Evolutionary conservation across 2,113 vertebrate genomes (phyloP).

Genomic region (Myanophis thanlyinensis): DNA sequence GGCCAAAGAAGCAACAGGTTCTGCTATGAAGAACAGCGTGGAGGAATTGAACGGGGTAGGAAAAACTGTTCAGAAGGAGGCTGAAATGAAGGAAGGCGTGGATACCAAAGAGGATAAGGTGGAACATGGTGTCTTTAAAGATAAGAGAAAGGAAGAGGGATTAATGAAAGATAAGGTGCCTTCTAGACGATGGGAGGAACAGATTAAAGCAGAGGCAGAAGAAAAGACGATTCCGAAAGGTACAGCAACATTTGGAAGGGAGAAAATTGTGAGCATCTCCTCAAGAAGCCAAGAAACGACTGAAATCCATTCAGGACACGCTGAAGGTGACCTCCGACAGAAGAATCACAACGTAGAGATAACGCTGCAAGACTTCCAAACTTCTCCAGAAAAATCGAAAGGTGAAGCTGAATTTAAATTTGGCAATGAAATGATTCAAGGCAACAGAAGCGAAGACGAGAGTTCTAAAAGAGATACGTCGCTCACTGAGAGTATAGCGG

Average conservation of each 20-base stretch:
- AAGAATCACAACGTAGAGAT: slow-evolving; percentile 24
- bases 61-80: slow-evolving; percentile 47
- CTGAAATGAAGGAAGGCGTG: slow-evolving; percentile 6
- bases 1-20: slow-evolving; percentile 11
- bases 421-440: slow-evolving; percentile 24
- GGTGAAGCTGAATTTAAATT: background rate
- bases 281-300: slow-evolving; percentile 35
- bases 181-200: slow-evolving; percentile 56
- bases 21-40: background rate
- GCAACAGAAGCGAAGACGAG: background rate
- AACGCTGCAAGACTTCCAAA: slow-evolving; percentile 24
- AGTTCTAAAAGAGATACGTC: slow-evolving; percentile 14
- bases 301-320: slow-evolving; percentile 49
- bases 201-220: slow-evolving; percentile 53
- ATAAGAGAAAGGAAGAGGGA: slow-evolving; percentile 17
- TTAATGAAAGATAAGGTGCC: slow-evolving; percentile 53
- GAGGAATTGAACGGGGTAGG: slow-evolving; percentile 37
- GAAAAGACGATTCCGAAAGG: slow-evolving; percentile 29
- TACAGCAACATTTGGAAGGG: slow-evolving; percentile 28
- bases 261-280: background rate
- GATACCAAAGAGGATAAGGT: slow-evolving; percentile 23
- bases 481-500: slow-evolving; percentile 67
- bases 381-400: slow-evolving; percentile 32
- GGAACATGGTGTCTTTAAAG: background rate
- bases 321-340: slow-evolving; percentile 17